These are phyloP conservation scores for Mythimna albipuncta DNA, from an alignment of 2,888 invertebrate species.

Conservation along the genomic window DNA sequence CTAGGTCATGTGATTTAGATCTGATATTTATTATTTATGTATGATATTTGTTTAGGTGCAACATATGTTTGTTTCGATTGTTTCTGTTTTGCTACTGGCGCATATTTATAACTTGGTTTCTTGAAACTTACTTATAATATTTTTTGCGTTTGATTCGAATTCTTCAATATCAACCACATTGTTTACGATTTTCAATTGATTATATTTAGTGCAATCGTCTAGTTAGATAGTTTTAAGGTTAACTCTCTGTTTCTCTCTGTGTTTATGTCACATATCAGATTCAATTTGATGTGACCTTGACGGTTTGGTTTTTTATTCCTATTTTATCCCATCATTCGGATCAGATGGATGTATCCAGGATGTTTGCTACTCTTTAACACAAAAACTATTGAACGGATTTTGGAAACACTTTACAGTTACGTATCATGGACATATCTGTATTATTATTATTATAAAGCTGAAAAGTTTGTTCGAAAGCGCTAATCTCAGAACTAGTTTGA, in stretches of 20 bases:
- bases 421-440: too few species aligned
- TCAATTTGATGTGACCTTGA: neutral
- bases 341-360: too few species aligned
- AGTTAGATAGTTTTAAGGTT: neutral
- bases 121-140: neutral
- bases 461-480: too few species aligned
- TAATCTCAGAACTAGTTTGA: too few species aligned
- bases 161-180: neutral
- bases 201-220: neutral
- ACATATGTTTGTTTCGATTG: neutral
- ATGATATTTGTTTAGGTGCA: conserved; percentile 25
- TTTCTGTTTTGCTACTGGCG: neutral
- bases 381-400: too few species aligned
- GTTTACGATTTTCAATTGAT: neutral
- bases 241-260: neutral
- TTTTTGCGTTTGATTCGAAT: neutral
- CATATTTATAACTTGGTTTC: conserved; percentile 13
- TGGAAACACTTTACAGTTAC: too few species aligned
- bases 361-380: too few species aligned
- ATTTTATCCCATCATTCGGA: too few species aligned
- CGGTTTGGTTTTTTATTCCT: neutral
- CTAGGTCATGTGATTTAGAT: conserved; percentile 62
- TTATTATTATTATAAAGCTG: too few species aligned
- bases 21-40: neutral
- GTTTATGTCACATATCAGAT: neutral